Evolutionary conservation across 2,113 vertebrate genomes (phyloP).

Genomic region (Xenopus borealis): DNA sequence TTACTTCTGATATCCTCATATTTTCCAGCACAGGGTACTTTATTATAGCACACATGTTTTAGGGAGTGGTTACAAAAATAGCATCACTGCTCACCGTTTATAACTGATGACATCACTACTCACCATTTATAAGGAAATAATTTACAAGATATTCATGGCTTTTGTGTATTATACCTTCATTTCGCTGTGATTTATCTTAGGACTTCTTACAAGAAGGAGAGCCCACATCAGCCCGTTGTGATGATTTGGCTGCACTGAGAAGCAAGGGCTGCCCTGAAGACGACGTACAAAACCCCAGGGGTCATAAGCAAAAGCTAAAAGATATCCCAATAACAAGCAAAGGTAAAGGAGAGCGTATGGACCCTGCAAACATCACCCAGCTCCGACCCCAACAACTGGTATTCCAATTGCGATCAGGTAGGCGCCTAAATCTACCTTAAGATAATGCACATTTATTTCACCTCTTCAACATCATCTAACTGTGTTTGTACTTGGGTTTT

Average conservation of each 20-base stretch:
- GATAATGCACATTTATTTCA: no score
- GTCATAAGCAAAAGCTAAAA: constrained; percentile 58
- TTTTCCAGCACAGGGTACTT: no score
- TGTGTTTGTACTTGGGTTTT: not conserved
- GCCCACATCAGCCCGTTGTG: constrained; percentile 88
- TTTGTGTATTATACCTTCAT: no score
- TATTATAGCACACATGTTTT: no score
- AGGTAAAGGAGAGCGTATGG: constrained; percentile 78
- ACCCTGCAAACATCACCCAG: constrained; percentile 87
- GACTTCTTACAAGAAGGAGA: constrained; percentile 81
- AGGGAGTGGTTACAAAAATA: no score
- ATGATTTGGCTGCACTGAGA: constrained; percentile 81
- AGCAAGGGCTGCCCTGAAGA: constrained; percentile 69
- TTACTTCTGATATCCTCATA: no score
- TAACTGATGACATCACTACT: no score
- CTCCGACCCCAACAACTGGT: constrained; percentile 90
- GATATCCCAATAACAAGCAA: constrained; percentile 83
- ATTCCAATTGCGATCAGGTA: constrained; percentile 84
- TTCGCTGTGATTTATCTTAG: constrained; percentile 39
- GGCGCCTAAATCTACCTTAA: not conserved
- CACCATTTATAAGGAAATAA: no score
- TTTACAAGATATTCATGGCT: no score
- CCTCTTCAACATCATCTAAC: no score
- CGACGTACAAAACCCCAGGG: constrained; percentile 86
- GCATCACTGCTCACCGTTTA: no score